Evolutionary conservation across 2,888 invertebrate genomes (phyloP), one percentile per base, ranked within the genome.

Genomic region (Cyclophora albipunctata): DNA sequence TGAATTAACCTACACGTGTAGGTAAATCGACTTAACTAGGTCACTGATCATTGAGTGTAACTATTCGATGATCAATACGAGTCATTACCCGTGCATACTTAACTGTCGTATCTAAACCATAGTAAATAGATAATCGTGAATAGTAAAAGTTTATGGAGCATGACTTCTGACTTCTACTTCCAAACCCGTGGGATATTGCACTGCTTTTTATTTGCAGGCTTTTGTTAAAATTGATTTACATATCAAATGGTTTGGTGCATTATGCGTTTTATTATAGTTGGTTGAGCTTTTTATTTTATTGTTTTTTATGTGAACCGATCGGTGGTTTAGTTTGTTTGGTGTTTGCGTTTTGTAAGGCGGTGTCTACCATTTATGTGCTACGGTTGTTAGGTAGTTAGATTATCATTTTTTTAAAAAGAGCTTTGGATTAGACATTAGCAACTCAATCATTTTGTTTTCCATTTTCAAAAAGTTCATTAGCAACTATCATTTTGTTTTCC

Each of bases 111-210:
- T 20, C 20, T 20, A 20, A 20, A 20, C 69, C 64, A 73, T 71
- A 65, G 56, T 57, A 59, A 60, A 59, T 58, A 58, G 58, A 56
- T 57, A 60, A 73, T 66, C 57, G 69, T 65, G 58, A 63, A 66
- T 67, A 59, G 58, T 45, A 55, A 34, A 34, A 5, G 43, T 68
- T 70, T 77, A 66, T 80, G 75, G 77, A 73, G 68, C 80, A 73
- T 69, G 75, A 81, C 78, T 60, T 53, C 52, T 57, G 65, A 64
- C 63, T 55, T 63, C 64, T 59, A 50, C 58, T 55, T 60, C 62
- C 61, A 55, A 55, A 59, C 53, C 61, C 69, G 69, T 72, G 69
- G 69, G 73, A 72, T 54, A 37, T 46, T 34, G 4, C 5, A 37
- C 37, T 37, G 37, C 37, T 37, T 37, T 37, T 37, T 2, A 37